Evolutionary conservation across 2,888 invertebrate species (phyloP).

Genomic region (Tholera decimalis): DNA sequence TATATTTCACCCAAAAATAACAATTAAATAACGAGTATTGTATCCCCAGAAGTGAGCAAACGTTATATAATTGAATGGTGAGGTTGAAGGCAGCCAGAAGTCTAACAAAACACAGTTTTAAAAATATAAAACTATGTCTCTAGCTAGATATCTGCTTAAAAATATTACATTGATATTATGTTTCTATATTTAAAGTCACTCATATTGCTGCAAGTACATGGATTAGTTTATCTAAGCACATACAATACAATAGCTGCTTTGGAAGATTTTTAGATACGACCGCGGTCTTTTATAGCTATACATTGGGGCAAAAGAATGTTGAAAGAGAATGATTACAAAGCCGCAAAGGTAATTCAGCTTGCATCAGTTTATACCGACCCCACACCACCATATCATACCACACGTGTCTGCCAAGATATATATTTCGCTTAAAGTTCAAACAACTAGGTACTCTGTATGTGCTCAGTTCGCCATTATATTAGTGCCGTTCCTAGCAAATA

Average conservation of each 20-base stretch:
- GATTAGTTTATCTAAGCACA: conserved; percentile 46
- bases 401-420: background rate
- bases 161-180: conserved; percentile 36
- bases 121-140: conserved; percentile 24
- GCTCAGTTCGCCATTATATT: conserved; percentile 38
- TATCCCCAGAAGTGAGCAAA: conserved; percentile 17
- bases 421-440: background rate
- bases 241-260: conserved; percentile 20
- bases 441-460: conserved; percentile 37
- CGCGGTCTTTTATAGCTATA: background rate
- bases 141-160: conserved; percentile 44
- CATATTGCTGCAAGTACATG: conserved; percentile 51
- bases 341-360: conserved; percentile 4
- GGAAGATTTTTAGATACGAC: conserved; percentile 7
- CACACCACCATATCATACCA: background rate
- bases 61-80: conserved; percentile 15
- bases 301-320: background rate
- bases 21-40: conserved; percentile 9
- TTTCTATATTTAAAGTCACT: conserved; percentile 35
- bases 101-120: conserved; percentile 11
- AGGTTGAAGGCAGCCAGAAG: conserved; percentile 46
- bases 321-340: background rate
- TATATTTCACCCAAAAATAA: conserved; percentile 38
- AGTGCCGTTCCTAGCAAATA: conserved; percentile 59
- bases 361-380: background rate